These are phyloP conservation scores for Seira sanloemensis DNA, from an alignment of 2,888 invertebrate species.

Conservation along the genomic window DNA sequence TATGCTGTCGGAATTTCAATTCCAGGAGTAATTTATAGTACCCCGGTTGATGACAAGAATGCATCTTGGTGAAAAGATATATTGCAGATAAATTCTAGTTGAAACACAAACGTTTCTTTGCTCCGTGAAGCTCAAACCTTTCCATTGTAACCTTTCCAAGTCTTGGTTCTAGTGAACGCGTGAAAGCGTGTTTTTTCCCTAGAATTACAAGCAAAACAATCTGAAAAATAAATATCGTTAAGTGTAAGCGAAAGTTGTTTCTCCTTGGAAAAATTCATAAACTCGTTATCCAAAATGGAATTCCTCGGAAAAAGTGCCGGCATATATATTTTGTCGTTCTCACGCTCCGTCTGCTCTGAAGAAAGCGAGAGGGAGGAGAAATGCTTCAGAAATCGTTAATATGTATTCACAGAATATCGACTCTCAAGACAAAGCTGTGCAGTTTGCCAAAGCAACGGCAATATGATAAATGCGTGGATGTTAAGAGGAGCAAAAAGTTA, in stretches of 20 bases:
- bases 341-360: conserved; percentile 41
- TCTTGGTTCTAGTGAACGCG: background rate
- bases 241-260: background rate
- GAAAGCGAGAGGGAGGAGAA: background rate
- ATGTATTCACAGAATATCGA: conserved; percentile 47
- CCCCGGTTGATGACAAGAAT: conserved; percentile 67
- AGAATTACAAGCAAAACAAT: background rate
- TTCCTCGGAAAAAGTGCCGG: background rate
- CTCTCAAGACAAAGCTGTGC: conserved; percentile 24
- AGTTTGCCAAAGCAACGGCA: background rate
- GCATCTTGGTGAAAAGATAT: conserved; percentile 61
- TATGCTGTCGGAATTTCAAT: conserved; percentile 69
- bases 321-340: conserved; percentile 25
- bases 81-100: conserved; percentile 64
- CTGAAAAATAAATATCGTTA: background rate
- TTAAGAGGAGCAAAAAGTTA: no score
- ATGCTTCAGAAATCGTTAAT: conserved; percentile 42
- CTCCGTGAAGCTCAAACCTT: background rate
- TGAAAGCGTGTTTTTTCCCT: conserved; percentile 4
- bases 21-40: conserved; percentile 67
- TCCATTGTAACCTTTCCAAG: background rate
- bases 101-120: conserved; percentile 1
- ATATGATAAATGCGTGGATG: background rate
- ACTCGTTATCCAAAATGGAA: conserved; percentile 8
- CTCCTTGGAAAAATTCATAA: background rate